Evolutionary conservation across 1,140 invertebrate species (phyloP).

Genomic region (Danaus plexippus): DNA sequence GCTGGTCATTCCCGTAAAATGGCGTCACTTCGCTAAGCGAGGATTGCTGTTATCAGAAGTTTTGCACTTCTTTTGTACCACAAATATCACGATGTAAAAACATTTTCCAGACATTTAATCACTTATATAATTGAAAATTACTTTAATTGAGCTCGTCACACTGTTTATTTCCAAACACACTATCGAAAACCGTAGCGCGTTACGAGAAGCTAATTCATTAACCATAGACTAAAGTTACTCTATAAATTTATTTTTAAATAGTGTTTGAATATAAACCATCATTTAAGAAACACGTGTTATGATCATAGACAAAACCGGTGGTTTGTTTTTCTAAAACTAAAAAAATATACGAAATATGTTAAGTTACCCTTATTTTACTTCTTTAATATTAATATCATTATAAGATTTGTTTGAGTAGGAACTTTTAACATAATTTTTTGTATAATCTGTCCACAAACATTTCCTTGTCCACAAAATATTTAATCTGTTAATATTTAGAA

Average conservation of each 20-base stretch:
- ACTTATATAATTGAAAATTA: constrained; percentile 38
- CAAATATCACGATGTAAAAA: constrained; percentile 40
- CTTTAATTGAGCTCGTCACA: constrained; percentile 37
- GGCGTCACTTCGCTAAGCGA: constrained; percentile 69
- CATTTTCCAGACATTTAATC: constrained; percentile 45
- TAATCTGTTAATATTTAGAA: constrained; percentile 11
- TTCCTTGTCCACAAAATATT: no score
- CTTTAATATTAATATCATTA: no score
- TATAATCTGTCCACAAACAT: no score
- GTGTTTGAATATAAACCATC: no score
- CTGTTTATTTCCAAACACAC: constrained; percentile 70
- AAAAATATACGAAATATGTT: no score
- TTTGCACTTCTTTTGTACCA: constrained; percentile 42
- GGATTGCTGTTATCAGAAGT: constrained; percentile 63
- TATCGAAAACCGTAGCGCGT: constrained; percentile 57
- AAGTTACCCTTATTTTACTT: no score
- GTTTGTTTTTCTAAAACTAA: no score
- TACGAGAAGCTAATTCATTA: constrained; percentile 68
- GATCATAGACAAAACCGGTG: constrained; percentile 32
- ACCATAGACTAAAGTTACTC: constrained; percentile 51
- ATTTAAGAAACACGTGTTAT: constrained; percentile 45
- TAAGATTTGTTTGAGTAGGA: no score
- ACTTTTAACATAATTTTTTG: neutral
- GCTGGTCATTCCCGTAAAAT: constrained; percentile 73
- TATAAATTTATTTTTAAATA: constrained; percentile 2